Conservation (phyloP, 2,888 invertebrate genomes). For the Dysmachus trigonus region DNA sequence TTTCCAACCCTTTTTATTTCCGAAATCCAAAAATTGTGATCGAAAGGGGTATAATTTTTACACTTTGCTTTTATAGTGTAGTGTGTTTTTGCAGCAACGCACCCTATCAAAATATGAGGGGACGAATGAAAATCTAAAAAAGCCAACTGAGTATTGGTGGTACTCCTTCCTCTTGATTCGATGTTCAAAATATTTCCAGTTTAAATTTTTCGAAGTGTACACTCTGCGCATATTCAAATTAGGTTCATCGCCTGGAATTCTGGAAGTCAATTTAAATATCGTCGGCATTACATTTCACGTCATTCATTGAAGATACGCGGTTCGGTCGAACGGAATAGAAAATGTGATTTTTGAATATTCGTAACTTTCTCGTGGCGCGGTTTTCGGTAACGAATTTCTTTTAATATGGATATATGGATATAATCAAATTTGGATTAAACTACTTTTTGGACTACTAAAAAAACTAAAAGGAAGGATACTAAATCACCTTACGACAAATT, state of each 20-base stretch:
- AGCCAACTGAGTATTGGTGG: background rate
- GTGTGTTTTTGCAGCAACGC: background rate
- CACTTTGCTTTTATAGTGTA: background rate
- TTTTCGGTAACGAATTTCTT: background rate
- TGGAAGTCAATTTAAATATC: conserved; percentile 13
- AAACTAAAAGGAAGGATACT: background rate
- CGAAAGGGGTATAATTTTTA: background rate
- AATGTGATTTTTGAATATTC: background rate
- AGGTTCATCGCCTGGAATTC: background rate
- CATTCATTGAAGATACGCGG: background rate
- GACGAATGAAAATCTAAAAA: background rate
- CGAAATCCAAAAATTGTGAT: background rate
- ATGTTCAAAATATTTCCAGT: background rate
- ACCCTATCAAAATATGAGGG: background rate
- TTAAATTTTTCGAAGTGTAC: background rate
- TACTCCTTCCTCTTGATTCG: background rate
- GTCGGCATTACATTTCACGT: background rate
- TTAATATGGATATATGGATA: background rate
- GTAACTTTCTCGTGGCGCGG: background rate
- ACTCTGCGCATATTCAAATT: conserved; percentile 29
- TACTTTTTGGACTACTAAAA: background rate
- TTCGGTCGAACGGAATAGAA: background rate
- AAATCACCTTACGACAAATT: background rate
- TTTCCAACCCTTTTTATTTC: background rate
- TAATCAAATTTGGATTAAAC: background rate